Percentiles rank a stretch among this genome's conserved stretches.
Evolutionary conservation across 2,888 invertebrate species (phyloP).

Genomic region (Teinopalpus imperialis): DNA sequence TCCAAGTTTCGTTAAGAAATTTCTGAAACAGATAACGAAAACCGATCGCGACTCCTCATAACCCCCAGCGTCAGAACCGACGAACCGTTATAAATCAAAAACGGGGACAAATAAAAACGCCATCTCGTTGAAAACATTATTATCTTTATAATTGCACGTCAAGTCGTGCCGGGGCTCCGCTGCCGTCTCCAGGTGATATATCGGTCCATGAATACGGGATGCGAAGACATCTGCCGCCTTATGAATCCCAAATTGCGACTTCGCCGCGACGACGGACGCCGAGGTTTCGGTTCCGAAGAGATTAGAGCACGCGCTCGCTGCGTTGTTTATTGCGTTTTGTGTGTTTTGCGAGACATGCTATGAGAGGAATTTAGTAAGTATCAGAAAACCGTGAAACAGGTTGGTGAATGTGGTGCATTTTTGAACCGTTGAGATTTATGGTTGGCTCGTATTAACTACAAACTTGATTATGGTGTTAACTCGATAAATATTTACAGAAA

Average conservation of each 20-base stretch:
- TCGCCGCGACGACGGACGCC: slow-evolving; percentile 48
- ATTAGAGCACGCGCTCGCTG: slow-evolving; percentile 14
- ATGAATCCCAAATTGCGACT: slow-evolving; percentile 70
- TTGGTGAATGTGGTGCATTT: too few species aligned
- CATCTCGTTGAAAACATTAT: slow-evolving; percentile 78
- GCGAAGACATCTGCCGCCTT: slow-evolving; percentile 74
- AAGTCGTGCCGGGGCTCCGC: slow-evolving; percentile 58
- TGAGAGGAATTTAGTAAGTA: too few species aligned
- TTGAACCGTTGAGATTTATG: too few species aligned
- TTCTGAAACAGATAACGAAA: too few species aligned
- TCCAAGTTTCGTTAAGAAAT: too few species aligned
- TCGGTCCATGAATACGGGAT: slow-evolving; percentile 79
- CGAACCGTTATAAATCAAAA: slow-evolving; percentile 73
- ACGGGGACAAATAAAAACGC: slow-evolving; percentile 69
- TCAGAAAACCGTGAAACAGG: too few species aligned
- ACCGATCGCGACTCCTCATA: too few species aligned
- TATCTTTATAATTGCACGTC: slow-evolving; percentile 82
- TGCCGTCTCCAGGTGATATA: slow-evolving; percentile 71
- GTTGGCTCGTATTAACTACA: too few species aligned
- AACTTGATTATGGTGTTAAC: too few species aligned
- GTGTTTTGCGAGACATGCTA: slow-evolving; percentile 1
- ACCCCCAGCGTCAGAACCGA: slow-evolving; percentile 31
- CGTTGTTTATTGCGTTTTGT: background rate
- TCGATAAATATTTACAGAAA: too few species aligned
- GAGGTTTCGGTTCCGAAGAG: slow-evolving; percentile 3